These are phyloP conservation scores for Drosophila sulfurigaster DNA, from an alignment of 1,140 invertebrate genomes.

Conservation along the genomic window DNA sequence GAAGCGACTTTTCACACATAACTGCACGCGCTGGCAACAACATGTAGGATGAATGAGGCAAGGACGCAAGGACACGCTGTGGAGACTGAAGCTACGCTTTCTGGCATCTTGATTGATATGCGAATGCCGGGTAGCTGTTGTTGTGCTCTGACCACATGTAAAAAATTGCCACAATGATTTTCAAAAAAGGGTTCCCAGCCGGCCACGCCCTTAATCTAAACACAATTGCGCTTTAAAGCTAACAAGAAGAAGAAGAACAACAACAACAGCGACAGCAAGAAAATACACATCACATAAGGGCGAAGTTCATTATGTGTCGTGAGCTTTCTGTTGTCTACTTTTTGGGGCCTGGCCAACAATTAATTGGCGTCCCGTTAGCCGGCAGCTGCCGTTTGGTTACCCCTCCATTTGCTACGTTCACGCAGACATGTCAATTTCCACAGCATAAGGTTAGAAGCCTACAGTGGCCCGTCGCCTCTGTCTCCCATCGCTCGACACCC, in stretches of 20 bases:
- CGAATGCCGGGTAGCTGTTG: constrained; percentile 10
- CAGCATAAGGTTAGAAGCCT: constrained; percentile 1
- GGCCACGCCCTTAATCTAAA: constrained; percentile 42
- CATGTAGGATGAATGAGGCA: constrained; percentile 4
- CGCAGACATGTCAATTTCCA: constrained; percentile 68
- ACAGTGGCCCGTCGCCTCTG: too few relatives aligned
- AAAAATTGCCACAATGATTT: too few relatives aligned
- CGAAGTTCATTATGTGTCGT: constrained; percentile 66
- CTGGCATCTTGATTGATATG: constrained; percentile 71
- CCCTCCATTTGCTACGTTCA: constrained; percentile 65
- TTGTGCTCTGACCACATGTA: too few relatives aligned
- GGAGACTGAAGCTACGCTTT: constrained; percentile 29
- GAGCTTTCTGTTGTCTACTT: constrained; percentile 39
- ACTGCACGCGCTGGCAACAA: constrained; percentile 50
- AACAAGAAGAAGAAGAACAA: constrained; percentile 28
- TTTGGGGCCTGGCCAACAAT: constrained; percentile 65
- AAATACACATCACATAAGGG: constrained; percentile 1
- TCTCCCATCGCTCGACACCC: not conserved
- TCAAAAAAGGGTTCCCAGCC: constrained; percentile 64
- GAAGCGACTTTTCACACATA: constrained; percentile 67
- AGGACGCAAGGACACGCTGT: not conserved
- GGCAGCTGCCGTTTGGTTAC: constrained; percentile 71
- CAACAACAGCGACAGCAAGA: constrained; percentile 12
- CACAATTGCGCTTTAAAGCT: constrained; percentile 63
- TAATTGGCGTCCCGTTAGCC: constrained; percentile 70